Conservation (phyloP, 2,888 invertebrate species). For the Plusia festucae region DNA sequence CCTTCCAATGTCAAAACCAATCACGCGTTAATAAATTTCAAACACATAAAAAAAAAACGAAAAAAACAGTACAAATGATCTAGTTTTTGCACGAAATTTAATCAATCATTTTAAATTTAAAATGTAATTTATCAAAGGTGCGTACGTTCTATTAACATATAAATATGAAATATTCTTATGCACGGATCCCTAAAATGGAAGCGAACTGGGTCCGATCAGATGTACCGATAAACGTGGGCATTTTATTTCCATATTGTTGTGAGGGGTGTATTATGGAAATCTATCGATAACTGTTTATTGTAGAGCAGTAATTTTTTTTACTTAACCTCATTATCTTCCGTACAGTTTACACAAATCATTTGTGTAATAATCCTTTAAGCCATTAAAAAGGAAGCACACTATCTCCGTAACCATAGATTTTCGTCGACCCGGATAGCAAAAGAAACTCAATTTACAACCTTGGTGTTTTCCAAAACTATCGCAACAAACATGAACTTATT, state of each 20-base stretch:
- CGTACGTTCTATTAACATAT: neutral
- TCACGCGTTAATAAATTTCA: neutral
- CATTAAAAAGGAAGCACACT: too few relatives aligned
- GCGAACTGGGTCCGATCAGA: slow-evolving; percentile 51
- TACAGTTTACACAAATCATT: too few relatives aligned
- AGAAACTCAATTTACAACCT: too few relatives aligned
- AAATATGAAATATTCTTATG: slow-evolving; percentile 43
- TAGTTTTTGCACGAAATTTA: neutral
- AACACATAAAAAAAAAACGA: neutral
- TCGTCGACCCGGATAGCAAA: too few relatives aligned
- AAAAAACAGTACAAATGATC: neutral
- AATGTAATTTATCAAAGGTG: slow-evolving; percentile 1
- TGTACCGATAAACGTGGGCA: slow-evolving; percentile 53
- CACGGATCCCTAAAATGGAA: slow-evolving; percentile 40
- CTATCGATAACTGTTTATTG: neutral
- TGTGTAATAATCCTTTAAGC: too few relatives aligned
- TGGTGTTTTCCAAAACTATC: too few relatives aligned
- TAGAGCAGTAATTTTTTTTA: neutral
- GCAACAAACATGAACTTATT: too few relatives aligned
- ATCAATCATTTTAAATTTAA: slow-evolving; percentile 1
- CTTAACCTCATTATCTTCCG: too few relatives aligned
- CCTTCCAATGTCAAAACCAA: neutral
- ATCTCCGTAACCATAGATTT: too few relatives aligned
- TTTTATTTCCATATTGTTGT: slow-evolving; percentile 53
- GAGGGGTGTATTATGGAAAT: slow-evolving; percentile 32